Percentiles rank a stretch among this genome's conserved stretches.
Evolutionary conservation across 2,888 invertebrate species (phyloP).

Genomic region (Dione juno): DNA sequence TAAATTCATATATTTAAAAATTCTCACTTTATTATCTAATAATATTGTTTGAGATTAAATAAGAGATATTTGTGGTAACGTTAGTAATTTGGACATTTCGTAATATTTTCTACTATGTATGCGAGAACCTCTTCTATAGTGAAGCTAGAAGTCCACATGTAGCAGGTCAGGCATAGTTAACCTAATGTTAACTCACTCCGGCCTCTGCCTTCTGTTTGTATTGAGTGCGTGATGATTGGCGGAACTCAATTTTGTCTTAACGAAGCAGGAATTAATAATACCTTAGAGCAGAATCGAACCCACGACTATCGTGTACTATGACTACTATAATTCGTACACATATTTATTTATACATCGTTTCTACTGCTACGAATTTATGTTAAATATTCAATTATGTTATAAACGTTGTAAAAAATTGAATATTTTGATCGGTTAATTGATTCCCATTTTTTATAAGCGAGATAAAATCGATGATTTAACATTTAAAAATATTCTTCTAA

Average conservation of each 20-base stretch:
- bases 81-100: neutral
- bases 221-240: no score
- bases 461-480: conserved; percentile 15
- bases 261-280: no score
- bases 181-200: no score
- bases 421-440: neutral
- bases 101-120: neutral
- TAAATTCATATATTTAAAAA: no score
- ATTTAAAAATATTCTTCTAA: conserved; percentile 9
- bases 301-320: no score
- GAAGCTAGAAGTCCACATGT: neutral
- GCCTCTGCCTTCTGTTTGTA: no score
- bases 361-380: neutral
- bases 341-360: neutral
- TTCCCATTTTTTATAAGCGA: conserved; percentile 4
- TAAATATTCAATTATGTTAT: conserved; percentile 15
- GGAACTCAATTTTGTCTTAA: no score
- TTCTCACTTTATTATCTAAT: no score
- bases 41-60: neutral
- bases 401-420: neutral
- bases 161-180: no score
- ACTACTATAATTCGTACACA: neutral
- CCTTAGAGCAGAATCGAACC: no score
- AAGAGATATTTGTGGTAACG: neutral
- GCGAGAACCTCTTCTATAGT: no score